Conservation (phyloP, 2,113 vertebrate genomes). For the Mormyrus lacerda region DNA sequence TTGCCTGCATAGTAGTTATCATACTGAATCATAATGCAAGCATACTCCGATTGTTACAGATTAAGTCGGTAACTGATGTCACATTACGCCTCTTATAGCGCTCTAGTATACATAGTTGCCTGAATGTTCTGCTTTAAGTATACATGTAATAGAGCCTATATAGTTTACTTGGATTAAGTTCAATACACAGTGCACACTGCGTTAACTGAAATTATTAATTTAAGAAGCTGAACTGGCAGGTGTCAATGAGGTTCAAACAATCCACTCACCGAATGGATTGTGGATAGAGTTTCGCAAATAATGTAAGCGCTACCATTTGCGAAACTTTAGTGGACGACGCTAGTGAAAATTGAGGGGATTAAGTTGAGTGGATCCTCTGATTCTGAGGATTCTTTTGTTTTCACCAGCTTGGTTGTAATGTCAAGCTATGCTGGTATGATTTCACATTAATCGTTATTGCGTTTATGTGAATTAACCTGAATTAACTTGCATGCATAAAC, state of each 20-base stretch:
- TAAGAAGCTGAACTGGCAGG: neutral
- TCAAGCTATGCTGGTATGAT: neutral
- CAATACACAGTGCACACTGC: neutral
- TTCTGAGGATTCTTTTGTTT: neutral
- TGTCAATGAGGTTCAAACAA: neutral
- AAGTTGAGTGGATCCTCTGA: too few species aligned
- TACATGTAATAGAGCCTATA: neutral
- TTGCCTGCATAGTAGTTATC: neutral
- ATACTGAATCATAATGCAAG: too few species aligned
- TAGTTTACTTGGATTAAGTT: neutral
- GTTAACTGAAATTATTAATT: neutral
- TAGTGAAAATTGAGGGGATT: neutral
- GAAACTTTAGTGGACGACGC: neutral
- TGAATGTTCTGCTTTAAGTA: neutral
- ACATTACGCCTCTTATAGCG: neutral
- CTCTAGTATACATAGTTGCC: neutral
- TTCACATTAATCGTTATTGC: neutral
- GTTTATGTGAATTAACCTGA: neutral
- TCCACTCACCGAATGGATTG: neutral
- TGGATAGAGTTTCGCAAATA: neutral
- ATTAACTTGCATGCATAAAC: neutral
- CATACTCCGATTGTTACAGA: neutral
- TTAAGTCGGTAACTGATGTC: neutral
- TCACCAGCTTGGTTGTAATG: neutral
- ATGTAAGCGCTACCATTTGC: neutral